A percentile compares a stretch with the other conserved stretches of the same genome.
phyloP scores from a whole-genome alignment of 2,797 vertebrate species.

The Microcaecilia unicolor region DNA sequence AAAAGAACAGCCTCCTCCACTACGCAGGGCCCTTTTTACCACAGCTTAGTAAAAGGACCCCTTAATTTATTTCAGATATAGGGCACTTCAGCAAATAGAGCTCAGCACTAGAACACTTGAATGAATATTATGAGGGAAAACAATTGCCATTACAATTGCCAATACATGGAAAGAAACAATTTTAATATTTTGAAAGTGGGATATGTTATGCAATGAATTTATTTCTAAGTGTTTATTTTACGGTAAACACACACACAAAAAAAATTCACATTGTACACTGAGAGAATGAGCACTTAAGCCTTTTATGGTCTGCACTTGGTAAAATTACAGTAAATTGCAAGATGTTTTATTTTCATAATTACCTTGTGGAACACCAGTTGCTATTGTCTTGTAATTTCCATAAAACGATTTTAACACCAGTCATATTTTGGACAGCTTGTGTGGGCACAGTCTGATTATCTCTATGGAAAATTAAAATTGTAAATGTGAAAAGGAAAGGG shows the following conservation, averaged over 20 bases:
- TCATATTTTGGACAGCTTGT: slow-evolving; percentile 14
- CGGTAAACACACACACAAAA: slow-evolving; percentile 23
- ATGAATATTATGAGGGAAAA: too few relatives aligned
- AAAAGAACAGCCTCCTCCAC: too few relatives aligned
- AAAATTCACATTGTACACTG: slow-evolving; percentile 15
- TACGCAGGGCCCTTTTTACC: too few relatives aligned
- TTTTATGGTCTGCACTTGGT: slow-evolving; percentile 22
- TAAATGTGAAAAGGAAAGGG: slow-evolving; percentile 11
- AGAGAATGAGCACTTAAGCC: slow-evolving; percentile 28
- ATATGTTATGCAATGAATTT: slow-evolving; percentile 11
- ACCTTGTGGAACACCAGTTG: slow-evolving; percentile 20
- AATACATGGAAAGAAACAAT: slow-evolving; percentile 2
- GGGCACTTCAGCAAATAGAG: too few relatives aligned
- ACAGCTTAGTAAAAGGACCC: too few relatives aligned
- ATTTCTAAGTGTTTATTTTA: slow-evolving; percentile 13
- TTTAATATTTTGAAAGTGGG: not conserved
- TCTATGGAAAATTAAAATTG: slow-evolving; percentile 4
- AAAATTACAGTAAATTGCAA: slow-evolving; percentile 24
- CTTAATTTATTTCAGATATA: too few relatives aligned
- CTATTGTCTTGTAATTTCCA: slow-evolving; percentile 22
- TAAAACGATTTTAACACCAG: slow-evolving; percentile 10
- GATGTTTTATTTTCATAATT: slow-evolving; percentile 32
- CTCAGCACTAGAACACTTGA: too few relatives aligned
- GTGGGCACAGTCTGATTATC: slow-evolving; percentile 2
- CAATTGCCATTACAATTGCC: too few relatives aligned